Conservation (phyloP, 1,140 invertebrate genomes). For the Lycorma delicatula region DNA sequence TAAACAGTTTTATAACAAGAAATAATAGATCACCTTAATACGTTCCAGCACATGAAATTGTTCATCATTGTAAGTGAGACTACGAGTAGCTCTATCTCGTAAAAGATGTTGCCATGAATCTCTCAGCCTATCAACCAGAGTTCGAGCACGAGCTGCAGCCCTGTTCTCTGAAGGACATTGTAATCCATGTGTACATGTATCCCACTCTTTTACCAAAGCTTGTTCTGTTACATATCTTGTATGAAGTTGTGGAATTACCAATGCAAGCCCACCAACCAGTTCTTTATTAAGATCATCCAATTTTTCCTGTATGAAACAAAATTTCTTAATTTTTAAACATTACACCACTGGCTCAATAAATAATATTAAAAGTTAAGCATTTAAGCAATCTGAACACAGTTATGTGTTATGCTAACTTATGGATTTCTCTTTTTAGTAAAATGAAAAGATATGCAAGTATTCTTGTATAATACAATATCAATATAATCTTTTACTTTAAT, state of each 20-base stretch:
- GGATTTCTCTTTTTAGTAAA: too few species aligned
- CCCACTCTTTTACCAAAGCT: conserved; percentile 60
- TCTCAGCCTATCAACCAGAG: conserved; percentile 66
- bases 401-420: neutral
- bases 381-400: too few species aligned
- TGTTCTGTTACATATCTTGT: conserved; percentile 46
- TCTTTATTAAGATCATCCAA: conserved; percentile 39
- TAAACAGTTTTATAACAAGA: too few species aligned
- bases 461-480: too few species aligned
- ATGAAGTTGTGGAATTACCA: conserved; percentile 48
- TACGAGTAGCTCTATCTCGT: conserved; percentile 72
- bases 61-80: conserved; percentile 83
- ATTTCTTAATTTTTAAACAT: neutral
- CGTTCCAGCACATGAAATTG: conserved; percentile 87
- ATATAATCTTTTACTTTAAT: too few species aligned
- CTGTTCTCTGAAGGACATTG: conserved; percentile 55
- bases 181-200: conserved; percentile 52
- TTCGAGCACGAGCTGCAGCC: conserved; percentile 59
- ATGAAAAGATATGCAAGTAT: too few species aligned
- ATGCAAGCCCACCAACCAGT: conserved; percentile 38
- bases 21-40: conserved; percentile 46
- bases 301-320: conserved; percentile 30
- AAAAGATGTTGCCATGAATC: conserved; percentile 89
- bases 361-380: too few species aligned
- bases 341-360: neutral